These are phyloP conservation scores for Brachypteracias leptosomus DNA, from an alignment of 2,113 vertebrate species.

Conservation along the genomic window DNA sequence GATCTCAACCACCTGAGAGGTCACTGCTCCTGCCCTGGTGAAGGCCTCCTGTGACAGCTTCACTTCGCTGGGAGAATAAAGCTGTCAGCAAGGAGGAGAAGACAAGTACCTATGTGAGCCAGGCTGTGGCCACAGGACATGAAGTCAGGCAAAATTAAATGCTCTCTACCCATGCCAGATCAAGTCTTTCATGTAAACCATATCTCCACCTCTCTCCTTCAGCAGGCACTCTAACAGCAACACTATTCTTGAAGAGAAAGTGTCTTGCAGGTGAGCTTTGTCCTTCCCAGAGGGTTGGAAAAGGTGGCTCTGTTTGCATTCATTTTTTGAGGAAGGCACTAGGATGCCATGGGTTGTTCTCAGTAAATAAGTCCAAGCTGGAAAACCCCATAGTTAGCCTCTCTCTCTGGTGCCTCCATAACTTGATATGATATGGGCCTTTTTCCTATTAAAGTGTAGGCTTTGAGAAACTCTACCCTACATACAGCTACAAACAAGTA, in stretches of 20 bases:
- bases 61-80: neutral
- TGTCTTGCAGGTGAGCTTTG: neutral
- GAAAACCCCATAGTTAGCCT: neutral
- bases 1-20: neutral
- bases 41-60: neutral
- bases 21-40: neutral
- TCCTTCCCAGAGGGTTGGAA: neutral
- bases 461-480: conserved; percentile 5
- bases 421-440: neutral
- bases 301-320: neutral
- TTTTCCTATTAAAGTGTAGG: neutral
- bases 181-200: neutral
- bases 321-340: neutral
- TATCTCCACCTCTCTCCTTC: neutral
- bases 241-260: neutral
- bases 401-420: neutral
- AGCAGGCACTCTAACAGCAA: neutral
- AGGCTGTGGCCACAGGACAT: neutral
- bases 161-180: neutral
- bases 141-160: neutral
- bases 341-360: neutral
- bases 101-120: fast-evolving
- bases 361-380: neutral
- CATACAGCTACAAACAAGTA: neutral
- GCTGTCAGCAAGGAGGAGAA: neutral